phyloP scores from a whole-genome alignment of 2,888 invertebrate genomes.

The Volucella inanis region DNA sequence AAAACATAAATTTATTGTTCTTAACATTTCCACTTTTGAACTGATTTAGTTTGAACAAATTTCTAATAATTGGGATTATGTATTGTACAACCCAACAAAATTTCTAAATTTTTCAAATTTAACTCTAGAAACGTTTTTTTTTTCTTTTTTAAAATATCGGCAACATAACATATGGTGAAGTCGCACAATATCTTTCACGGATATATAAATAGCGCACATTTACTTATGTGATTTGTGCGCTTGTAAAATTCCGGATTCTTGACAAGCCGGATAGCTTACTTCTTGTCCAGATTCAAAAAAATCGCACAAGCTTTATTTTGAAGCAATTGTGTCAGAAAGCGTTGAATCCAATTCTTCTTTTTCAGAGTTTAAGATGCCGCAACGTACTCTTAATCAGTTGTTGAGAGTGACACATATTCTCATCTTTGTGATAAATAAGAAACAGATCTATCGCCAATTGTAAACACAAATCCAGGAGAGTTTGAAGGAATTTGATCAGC shows the following conservation, averaged over 20 bases:
- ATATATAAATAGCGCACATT: slow-evolving; percentile 57
- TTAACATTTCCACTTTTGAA: no score
- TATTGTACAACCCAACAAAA: no score
- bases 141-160: no score
- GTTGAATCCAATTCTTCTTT: slow-evolving; percentile 29
- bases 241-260: slow-evolving; percentile 68
- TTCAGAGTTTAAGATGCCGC: no score
- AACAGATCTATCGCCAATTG: slow-evolving; percentile 23
- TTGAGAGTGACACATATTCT: no score
- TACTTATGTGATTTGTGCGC: slow-evolving; percentile 65
- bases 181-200: slow-evolving; percentile 50
- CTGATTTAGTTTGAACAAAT: no score
- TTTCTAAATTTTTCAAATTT: no score
- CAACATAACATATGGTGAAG: slow-evolving; percentile 48
- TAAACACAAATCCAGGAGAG: slow-evolving; percentile 44
- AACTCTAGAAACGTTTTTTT: no score
- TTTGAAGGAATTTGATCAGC: slow-evolving; percentile 16
- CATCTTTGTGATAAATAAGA: slow-evolving; percentile 28
- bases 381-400: no score
- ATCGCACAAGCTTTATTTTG: not conserved
- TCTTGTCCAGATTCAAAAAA: slow-evolving; percentile 42
- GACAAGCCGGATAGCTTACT: slow-evolving; percentile 44
- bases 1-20: no score
- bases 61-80: no score
- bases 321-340: slow-evolving; percentile 13